Base-by-base conservation (phyloP, 2,888 invertebrate genomes). In the Tenthredo scrophulariae region DNA sequence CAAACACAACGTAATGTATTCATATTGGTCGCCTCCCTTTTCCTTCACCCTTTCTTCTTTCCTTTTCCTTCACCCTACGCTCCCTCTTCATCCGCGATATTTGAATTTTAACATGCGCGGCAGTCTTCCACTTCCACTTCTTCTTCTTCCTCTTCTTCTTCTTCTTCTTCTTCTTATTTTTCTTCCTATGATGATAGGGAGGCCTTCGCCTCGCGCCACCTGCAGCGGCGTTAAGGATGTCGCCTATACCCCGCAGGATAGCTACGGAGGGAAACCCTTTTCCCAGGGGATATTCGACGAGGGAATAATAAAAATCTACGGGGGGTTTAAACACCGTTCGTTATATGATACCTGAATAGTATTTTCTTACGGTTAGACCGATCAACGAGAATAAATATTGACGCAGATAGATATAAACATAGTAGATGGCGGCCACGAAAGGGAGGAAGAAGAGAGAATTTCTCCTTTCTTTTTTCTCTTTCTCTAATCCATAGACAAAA, bases 1-100 rank as follows among this genome's bases (percentile, higher is more conserved):
- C 90, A 90, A 90, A 89, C 90, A 89, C 89, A 88, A 88, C 88
- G 87, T 91, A 92, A 91, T 91, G 89, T 92, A 91, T 91, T 91
- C 91, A 90, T 91, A 90, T 91, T 91, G 90, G 90, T 87, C 86
- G 77, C 50, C 77, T 26, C 75, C 26, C 75, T 75, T 26, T 75
- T 26, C 50, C 22, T 43, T 75, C 40, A 37, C 74, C 74, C 22
- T 26, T 54, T 50, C 29, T 50, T 50, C 50, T 26, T 40, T 18
- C 54, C n/a, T 43, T 26, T 29, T 54, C 33, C 75, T 75, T 43
- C n/a, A 10, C 67, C 67, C 29, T 29, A 15, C 72, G 87, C 86
- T 86, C 87, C 88, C 86, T 89, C 87, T 87, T 85, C 88, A 79
- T 83, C 87, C 83, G 86, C 88, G 89, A 88, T 89, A 89, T 91